Evolutionary conservation across 2,888 invertebrate species (phyloP), one percentile per base, ranked within the genome.

Genomic region (Eueremaeus valkanovi): DNA sequence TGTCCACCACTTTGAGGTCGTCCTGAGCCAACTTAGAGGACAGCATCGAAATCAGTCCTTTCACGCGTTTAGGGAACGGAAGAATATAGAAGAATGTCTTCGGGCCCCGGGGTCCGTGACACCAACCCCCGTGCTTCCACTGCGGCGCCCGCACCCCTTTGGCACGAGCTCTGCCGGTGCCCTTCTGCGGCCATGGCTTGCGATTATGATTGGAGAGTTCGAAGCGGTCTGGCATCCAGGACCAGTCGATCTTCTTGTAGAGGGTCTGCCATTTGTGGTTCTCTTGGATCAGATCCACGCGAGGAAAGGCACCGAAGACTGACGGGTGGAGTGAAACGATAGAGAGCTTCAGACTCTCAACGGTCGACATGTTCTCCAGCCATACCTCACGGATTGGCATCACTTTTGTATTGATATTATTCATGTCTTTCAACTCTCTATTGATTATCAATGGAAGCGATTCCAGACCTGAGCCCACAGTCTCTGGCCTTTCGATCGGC

Each of bases 101-200:
- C 0, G 95, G 96, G 0, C 93, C 92, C 58, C 96, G 88, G 0
- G 97, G 97, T 0, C 98, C 99, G 82, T 95, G 93, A 6, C 88
- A 88, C 66, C 90, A 83, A 66, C 95, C 97, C 81, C 97, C 86
- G 82, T 78, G n/a, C 75, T 77, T 86, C 85, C 89, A 96, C 1
- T 95, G 82, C 0, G 97, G 97, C 1, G 96, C 93, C 76, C 95
- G 87, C 76, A 92, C 92, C 16, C 93, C 94, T 18, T 96, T 95
- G 82, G 96, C 96, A 61, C 98, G 88, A 0, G 98, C 92, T 79
- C 88, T 87, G 0, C 99, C 99, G 36, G 87, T 82, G 29, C 95
- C 95, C 85, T 99, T 99, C 83, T 99, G 99, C 0, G 93, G 93
- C 95, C 96, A 97, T 0, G 98, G 98, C 81, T 99, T 98, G 33